These are phyloP conservation scores for Hydrophis major DNA, from an alignment of 2,797 vertebrate species.

Conservation along the genomic window DNA sequence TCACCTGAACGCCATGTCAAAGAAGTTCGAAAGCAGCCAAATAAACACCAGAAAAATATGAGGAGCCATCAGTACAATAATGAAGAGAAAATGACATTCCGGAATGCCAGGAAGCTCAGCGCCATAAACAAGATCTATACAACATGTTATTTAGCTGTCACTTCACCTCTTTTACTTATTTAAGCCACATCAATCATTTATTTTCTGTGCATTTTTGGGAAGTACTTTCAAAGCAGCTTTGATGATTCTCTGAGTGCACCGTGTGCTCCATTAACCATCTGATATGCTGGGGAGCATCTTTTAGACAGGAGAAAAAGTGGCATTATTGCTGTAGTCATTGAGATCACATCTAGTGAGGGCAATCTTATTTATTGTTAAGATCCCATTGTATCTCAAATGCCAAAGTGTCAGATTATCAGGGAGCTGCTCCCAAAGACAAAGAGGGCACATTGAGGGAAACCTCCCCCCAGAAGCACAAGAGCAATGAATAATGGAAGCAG, in stretches of 20 bases:
- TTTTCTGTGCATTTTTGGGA: slow-evolving; percentile 7
- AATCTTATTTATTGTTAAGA: background rate
- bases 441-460: background rate
- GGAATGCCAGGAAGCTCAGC: background rate
- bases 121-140: slow-evolving; percentile 4
- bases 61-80: background rate
- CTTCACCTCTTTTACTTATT: background rate
- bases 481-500: background rate
- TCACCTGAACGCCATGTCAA: background rate
- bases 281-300: background rate
- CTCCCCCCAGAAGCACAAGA: background rate
- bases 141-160: background rate
- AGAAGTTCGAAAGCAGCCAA: background rate
- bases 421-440: background rate
- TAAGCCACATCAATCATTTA: background rate
- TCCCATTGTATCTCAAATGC: background rate
- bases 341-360: background rate
- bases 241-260: background rate
- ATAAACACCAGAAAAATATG: background rate
- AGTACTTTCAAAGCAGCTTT: slow-evolving; percentile 5
- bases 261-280: background rate
- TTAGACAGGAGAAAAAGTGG: background rate
- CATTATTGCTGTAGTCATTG: background rate
- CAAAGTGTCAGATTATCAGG: background rate
- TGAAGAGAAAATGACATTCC: background rate